Conservation (phyloP, 2,797 vertebrate genomes). For the Glossophaga mutica region DNA sequence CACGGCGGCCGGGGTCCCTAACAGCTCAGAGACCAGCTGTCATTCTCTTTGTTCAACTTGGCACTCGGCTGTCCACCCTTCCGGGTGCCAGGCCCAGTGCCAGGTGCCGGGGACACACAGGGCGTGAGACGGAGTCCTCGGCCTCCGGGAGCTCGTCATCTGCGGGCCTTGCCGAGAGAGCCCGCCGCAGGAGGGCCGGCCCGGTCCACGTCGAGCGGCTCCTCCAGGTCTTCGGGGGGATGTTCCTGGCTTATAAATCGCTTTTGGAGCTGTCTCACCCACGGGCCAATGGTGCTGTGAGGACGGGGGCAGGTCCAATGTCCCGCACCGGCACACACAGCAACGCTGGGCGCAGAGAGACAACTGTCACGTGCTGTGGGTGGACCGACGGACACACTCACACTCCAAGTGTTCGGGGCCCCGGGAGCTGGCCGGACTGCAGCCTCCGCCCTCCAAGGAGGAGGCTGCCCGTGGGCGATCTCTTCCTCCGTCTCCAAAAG, state of each 20-base stretch:
- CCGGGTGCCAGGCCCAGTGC: not conserved
- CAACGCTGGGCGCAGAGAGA: fast-evolving
- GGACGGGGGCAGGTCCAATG: not conserved
- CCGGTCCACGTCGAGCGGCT: fast-evolving
- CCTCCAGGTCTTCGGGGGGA: not conserved
- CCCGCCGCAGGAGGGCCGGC: fast-evolving
- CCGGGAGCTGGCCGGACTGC: fast-evolving
- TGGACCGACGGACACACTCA: fast-evolving
- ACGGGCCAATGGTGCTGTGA: fast-evolving
- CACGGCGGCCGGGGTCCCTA: fast-evolving
- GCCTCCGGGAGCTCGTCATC: not conserved
- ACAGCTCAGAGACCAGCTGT: not conserved
- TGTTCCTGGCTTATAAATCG: not conserved
- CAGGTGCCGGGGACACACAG: no score
- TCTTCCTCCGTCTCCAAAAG: not conserved
- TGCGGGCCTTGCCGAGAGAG: fast-evolving
- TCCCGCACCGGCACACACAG: fast-evolving
- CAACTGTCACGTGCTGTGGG: fast-evolving
- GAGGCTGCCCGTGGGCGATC: fast-evolving
- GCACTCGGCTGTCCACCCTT: fast-evolving
- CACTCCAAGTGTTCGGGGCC: not conserved
- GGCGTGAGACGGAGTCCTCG: not conserved
- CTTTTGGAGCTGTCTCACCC: not conserved
- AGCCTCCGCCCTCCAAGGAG: fast-evolving
- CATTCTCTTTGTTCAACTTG: fast-evolving